These are phyloP conservation scores for Narcine bancroftii DNA, from an alignment of 2,113 vertebrate species.

Conservation along the genomic window DNA sequence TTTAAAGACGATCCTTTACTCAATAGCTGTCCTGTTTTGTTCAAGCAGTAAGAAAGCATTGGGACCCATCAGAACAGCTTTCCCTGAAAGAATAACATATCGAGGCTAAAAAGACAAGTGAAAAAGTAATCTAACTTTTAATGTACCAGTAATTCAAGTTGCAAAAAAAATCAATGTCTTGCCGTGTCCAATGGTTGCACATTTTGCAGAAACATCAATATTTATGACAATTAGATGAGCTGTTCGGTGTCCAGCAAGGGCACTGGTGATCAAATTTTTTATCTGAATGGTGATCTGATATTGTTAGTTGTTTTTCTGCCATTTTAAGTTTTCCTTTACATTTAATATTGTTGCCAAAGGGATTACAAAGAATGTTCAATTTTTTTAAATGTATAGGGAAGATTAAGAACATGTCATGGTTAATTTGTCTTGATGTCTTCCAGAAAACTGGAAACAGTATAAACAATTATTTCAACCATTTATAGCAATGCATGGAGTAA, in stretches of 20 bases:
- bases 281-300: neutral
- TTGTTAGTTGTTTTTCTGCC: neutral
- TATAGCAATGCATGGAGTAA: neutral
- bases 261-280: neutral
- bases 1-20: neutral
- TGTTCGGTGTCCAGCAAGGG: neutral
- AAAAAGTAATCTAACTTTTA: neutral
- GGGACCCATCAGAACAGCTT: neutral
- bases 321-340: neutral
- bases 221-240: neutral
- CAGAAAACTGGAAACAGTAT: neutral
- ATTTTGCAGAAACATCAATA: neutral
- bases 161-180: neutral
- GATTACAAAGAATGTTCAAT: too few relatives aligned
- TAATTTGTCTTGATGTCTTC: neutral
- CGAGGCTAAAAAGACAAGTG: neutral
- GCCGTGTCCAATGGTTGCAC: neutral
- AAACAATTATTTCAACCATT: neutral
- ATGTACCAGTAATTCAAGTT: conserved; percentile 3
- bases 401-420: neutral
- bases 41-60: neutral
- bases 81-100: neutral
- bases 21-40: neutral
- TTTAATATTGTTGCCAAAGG: neutral
- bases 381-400: too few relatives aligned